Evolutionary conservation across 2,888 invertebrate species (phyloP), one percentile per base, ranked within the genome.

Genomic region (Leptopterna dolabrata): DNA sequence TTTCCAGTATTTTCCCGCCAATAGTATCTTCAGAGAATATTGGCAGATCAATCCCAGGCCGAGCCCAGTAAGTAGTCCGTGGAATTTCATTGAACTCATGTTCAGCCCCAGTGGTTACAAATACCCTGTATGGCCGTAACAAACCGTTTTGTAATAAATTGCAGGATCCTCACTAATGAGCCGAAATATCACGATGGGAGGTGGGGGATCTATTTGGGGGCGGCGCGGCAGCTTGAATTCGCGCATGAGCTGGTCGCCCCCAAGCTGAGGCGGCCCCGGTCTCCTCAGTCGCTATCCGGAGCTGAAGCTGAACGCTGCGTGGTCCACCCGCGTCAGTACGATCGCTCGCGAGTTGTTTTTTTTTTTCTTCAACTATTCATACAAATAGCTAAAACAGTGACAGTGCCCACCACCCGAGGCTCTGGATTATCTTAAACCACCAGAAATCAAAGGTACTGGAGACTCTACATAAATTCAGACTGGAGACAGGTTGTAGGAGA

Each of bases 241-340:
- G 81, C 81, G 81, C 81, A 81, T 81, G 81, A 81, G 81, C 81
- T 51, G 13, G 51, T 51, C 81, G 55, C 55, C 51, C 78, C 78
- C 30, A 19, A 47, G 43, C 41, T 24, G 16, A 43, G 55, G 29
- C 51, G 55, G 51, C 55, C 81, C 81, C 19, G 81, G 29, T 16
- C 55, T 51, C 81, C 14, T 81, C 81, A 81, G 81, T 81, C 81
- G 81, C 81, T 51, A 29, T 51, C 55, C 81, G 81, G 55, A 55
- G 81, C 55, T 36, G 51, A 81, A 30, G n/a, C 36, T 29, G 81
- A 81, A 30, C 81, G 81, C 55, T 81, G 81, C 55, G 81, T 81
- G 29, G 81, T 30, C 4, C 30, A 30, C 16, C 30, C 81, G 81
- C 81, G 81, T 27, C 16, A 30, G 16, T 27, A 13, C 55, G 81